phyloP scores from a whole-genome alignment of 2,888 invertebrate species.

The Portevinia maculata region DNA sequence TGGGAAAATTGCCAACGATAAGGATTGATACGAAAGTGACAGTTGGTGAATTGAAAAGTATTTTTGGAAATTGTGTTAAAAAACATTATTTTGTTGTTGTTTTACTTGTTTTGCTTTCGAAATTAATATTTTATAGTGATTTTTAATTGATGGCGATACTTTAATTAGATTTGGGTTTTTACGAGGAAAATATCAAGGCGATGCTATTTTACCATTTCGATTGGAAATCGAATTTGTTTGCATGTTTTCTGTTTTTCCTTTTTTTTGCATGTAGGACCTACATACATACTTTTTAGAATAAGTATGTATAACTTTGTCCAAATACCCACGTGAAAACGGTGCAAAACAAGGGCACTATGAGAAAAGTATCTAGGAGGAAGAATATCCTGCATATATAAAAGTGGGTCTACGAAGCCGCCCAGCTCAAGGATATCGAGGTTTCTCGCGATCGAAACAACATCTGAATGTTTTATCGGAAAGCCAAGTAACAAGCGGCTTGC shows the following conservation, averaged over 20 bases:
- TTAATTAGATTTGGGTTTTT: conserved; percentile 9
- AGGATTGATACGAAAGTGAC: conserved; percentile 66
- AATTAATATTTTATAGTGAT: conserved; percentile 41
- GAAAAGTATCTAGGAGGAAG: no score
- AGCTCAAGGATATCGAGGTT: no score
- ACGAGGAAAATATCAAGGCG: not conserved
- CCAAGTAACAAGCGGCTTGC: no score
- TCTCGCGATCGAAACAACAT: no score
- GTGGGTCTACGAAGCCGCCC: no score
- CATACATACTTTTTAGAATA: no score
- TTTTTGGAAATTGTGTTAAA: conserved; percentile 60
- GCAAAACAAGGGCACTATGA: no score
- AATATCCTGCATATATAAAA: no score
- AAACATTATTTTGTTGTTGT: conserved; percentile 28
- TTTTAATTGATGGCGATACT: conserved; percentile 7
- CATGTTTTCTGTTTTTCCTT: not conserved
- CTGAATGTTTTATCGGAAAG: no score
- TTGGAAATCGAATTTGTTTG: not conserved
- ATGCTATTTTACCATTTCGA: not conserved
- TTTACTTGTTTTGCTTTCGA: conserved; percentile 37
- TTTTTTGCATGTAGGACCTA: no score
- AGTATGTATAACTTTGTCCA: no score
- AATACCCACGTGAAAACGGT: no score
- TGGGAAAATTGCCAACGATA: conserved; percentile 70
- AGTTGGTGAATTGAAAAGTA: conserved; percentile 56